phyloP scores from a whole-genome alignment of 2,888 invertebrate species.

The Agrilus cyanescens region DNA sequence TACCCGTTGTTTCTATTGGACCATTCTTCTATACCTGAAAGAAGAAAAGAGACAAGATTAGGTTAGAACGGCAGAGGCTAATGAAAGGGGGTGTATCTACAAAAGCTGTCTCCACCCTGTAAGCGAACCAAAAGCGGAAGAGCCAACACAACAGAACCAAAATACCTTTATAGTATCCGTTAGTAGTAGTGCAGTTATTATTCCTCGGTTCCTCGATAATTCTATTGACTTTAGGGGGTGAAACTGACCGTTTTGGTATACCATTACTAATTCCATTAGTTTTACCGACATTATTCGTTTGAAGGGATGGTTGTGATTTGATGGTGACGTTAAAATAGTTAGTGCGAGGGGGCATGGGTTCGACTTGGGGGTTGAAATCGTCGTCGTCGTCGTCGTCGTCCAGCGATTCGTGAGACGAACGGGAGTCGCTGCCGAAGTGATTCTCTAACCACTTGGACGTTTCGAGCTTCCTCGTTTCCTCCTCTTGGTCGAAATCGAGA shows the following conservation, averaged over 20 bases:
- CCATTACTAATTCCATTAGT: no score
- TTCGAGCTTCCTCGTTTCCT: constrained; percentile 79
- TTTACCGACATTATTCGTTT: constrained; percentile 19
- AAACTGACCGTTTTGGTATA: constrained; percentile 8
- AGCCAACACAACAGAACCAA: no score
- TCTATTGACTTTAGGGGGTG: constrained; percentile 21
- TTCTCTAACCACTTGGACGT: constrained; percentile 86
- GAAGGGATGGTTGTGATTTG: constrained; percentile 47
- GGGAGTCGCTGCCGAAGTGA: constrained; percentile 80
- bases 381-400: constrained; percentile 50
- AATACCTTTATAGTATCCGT: no score
- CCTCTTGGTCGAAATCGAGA: constrained; percentile 75
- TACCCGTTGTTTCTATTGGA: constrained; percentile 43
- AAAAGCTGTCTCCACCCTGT: no score
- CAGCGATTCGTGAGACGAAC: constrained; percentile 60
- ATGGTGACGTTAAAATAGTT: constrained; percentile 68
- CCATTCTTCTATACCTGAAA: constrained; percentile 64
- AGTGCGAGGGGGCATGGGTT: constrained; percentile 46
- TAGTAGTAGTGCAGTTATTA: not conserved
- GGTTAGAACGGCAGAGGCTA: constrained; percentile 33
- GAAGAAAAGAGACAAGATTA: constrained; percentile 27
- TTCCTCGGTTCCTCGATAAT: constrained; percentile 4
- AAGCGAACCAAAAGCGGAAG: no score
- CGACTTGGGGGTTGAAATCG: not conserved
- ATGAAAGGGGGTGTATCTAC: no score